These are phyloP conservation scores for Platysteira castanea DNA, from an alignment of 2,113 vertebrate genomes.

Conservation along the genomic window DNA sequence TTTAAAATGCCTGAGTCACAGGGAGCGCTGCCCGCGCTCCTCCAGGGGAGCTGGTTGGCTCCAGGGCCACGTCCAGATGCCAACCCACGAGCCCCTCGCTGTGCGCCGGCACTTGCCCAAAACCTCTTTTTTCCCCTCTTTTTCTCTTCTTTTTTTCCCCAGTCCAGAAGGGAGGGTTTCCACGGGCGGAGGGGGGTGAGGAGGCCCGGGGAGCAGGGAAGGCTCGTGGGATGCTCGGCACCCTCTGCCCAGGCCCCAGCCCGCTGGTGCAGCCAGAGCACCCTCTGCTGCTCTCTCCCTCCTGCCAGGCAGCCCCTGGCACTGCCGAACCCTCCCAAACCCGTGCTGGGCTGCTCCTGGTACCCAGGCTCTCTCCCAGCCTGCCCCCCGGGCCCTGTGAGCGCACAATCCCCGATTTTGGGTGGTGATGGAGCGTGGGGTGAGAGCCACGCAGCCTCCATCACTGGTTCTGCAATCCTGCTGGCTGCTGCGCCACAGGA, in stretches of 20 bases:
- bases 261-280: neutral
- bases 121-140: neutral
- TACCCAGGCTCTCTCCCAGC: fast-evolving
- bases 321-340: neutral
- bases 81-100: neutral
- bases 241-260: neutral
- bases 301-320: neutral
- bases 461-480: neutral
- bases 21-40: neutral
- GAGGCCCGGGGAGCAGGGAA: neutral
- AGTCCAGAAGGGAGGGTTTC: neutral
- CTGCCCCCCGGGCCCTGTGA: fast-evolving
- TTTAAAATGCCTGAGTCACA: neutral
- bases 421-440: fast-evolving
- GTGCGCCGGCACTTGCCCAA: neutral
- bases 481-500: fast-evolving
- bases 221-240: neutral
- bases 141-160: no score
- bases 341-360: fast-evolving
- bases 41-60: neutral
- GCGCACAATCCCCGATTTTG: fast-evolving
- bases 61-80: neutral
- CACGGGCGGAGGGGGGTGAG: neutral
- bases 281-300: slow-evolving; percentile 32
- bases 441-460: fast-evolving